These are phyloP conservation scores for Eupsilia transversa DNA, from an alignment of 2,888 invertebrate species.

Conservation along the genomic window DNA sequence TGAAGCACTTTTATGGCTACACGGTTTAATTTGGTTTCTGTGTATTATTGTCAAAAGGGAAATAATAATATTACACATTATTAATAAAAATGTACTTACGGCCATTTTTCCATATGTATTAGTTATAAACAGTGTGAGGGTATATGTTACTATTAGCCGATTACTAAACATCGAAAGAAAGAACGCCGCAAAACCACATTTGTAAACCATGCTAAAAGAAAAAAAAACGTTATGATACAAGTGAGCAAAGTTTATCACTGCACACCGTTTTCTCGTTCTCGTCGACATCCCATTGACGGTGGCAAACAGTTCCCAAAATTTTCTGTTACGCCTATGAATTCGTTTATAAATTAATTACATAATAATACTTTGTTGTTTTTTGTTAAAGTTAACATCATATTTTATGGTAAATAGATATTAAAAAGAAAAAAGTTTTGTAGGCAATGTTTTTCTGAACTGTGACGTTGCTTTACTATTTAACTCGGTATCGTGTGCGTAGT, in stretches of 20 bases:
- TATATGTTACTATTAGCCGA: constrained; percentile 74
- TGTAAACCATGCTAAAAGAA: constrained; percentile 79
- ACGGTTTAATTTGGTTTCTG: background rate
- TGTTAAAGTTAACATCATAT: no score
- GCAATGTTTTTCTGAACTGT: no score
- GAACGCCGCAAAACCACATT: constrained; percentile 77
- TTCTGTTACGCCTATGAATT: no score
- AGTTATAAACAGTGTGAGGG: constrained; percentile 73
- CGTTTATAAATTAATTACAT: no score
- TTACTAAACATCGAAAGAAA: constrained; percentile 79
- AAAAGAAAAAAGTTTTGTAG: no score
- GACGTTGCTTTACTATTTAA: no score
- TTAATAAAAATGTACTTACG: constrained; percentile 64
- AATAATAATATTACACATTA: background rate
- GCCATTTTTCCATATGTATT: constrained; percentile 67
- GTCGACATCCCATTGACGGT: no score
- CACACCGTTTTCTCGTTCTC: no score
- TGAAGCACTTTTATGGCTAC: background rate
- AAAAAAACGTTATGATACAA: background rate
- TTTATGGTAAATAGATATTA: no score
- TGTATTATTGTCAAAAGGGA: background rate
- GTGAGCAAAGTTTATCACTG: background rate
- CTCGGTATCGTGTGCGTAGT: no score
- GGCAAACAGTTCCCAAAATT: no score
- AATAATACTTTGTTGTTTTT: no score